Base-by-base conservation (phyloP, 2,113 vertebrate genomes). In the Neogobius melanostomus region DNA sequence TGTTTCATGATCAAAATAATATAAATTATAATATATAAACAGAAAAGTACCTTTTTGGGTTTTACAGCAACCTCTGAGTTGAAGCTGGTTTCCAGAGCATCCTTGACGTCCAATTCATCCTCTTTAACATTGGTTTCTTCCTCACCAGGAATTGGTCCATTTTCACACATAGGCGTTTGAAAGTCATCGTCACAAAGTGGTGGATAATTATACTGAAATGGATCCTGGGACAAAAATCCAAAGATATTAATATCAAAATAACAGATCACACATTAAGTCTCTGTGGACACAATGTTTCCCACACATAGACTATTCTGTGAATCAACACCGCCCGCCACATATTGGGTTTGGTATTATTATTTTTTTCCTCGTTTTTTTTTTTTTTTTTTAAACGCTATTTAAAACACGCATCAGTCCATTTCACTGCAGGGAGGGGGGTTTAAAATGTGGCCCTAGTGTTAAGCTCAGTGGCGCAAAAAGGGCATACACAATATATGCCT, bases 171-270 rank as follows among this genome's bases (percentile, higher is more conserved):
- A 8, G 98, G 98, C 1, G 96, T 97, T 89, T 96, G 96, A 90
- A 99, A 98, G 76, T 99, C 96, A 76, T 99, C 98, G 36, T 99
- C 98, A 7, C 95, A 94, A 46, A 99, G 91, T 5, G 98, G 98
- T n/a, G 97, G 98, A 71, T 99, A 99, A 83, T 93, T 97, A 54
- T 98, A 99, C 75, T 95, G 97, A 86, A 98, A 99, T 57, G 94
- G 83, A 87, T 99, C 98, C 98, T 99, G 73, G 17, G 71, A 81
- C 16, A n/a, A 0, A 54, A 44, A 56, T 11, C 1, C 52, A 68
- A 28, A 76, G 8, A 56, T 6, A 56, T 28, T 21, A 56, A 6
- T 11, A 11, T 17, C 8, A 16, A 54, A 16, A 56, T 6, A 54
- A 8, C 9, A 21, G 17, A 5, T 8, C 10, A n/a, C 16, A 16